Evolutionary conservation across 1,140 invertebrate species (phyloP), one percentile per base, ranked within the genome.

Genomic region (Schlechtendalia chinensis): DNA sequence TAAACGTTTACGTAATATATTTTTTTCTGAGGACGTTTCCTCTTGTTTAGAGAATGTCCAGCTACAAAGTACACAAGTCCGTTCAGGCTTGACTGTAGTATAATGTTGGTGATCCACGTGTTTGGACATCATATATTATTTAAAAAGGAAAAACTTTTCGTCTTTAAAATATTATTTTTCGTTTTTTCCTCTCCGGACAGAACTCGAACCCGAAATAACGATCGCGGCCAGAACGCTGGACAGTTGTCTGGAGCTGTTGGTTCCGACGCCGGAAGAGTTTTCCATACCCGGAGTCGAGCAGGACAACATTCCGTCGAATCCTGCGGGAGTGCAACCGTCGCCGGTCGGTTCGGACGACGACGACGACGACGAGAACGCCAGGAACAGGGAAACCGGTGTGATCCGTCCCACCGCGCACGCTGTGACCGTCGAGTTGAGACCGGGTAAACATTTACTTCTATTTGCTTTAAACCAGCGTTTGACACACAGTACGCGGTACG

Each of bases 201-300:
- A 85, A 29, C 81, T 83, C 24, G 58, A 83, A 81, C 81, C 83
- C 14, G 85, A 86, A 82, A 85, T 86, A 27, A 75, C 63, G 19
- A 81, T 63, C 3, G 81, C 84, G 24, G 58, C 84, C 12, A 84
- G 82, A 39, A 83, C 84, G 72, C 75, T 86, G 69, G 81, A 83
- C 22, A 84, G 83, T 75, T 85, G 85, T 81, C 83, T 85, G 80
- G 67, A 81, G 32, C 81, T 86, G 32, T 59, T 86, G 1, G 56
- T 86, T 6, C 85, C 85, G 22, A 82, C 81, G n/a, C 85, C 85
- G 0, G 84, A 85, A 56, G 82, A 85, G 29, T 83, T 85, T 61
- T 83, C 82, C 81, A 81, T 84, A 80, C 61, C 81, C 24, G 81
- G 77, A 29, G 77, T 59, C 45, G 81, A 81, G 27, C 11, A 81